These are phyloP conservation scores for Scaptomyza cyrtandrae DNA, from an alignment of 2,888 invertebrate genomes.

Conservation along the genomic window DNA sequence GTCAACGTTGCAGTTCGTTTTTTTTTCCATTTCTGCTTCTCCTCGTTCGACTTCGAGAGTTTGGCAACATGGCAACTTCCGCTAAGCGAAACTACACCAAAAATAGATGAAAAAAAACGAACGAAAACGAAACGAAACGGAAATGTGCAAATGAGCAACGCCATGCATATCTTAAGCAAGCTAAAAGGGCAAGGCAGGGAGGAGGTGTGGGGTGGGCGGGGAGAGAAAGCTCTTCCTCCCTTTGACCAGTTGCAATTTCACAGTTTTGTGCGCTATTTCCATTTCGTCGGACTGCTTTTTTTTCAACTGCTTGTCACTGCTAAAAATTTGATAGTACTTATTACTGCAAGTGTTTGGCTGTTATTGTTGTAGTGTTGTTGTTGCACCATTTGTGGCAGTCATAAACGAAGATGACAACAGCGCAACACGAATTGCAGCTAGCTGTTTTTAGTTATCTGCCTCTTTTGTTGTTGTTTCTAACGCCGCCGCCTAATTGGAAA, in stretches of 20 bases:
- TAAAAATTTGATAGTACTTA: slow-evolving; percentile 51
- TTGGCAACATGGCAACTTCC: slow-evolving; percentile 77
- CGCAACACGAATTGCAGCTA: slow-evolving; percentile 1
- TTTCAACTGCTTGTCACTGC: slow-evolving; percentile 56
- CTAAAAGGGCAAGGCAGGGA: slow-evolving; percentile 3
- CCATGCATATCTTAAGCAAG: slow-evolving; percentile 73
- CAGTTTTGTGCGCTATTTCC: background rate
- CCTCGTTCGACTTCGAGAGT: slow-evolving; percentile 44
- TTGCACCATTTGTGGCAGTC: slow-evolving; percentile 54
- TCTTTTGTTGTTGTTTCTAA: too few relatives aligned
- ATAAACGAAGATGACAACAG: slow-evolving; percentile 59
- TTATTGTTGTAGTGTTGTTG: slow-evolving; percentile 26
- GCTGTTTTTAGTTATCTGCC: background rate
- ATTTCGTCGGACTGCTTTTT: slow-evolving; percentile 8
- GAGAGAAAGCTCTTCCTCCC: too few relatives aligned
- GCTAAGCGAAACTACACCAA: slow-evolving; percentile 56
- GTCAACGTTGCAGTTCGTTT: slow-evolving; percentile 65
- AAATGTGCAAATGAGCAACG: slow-evolving; percentile 78
- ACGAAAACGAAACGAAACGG: slow-evolving; percentile 58
- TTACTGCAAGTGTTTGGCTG: slow-evolving; percentile 18
- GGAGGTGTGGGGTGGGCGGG: too few relatives aligned
- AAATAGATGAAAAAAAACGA: slow-evolving; percentile 39
- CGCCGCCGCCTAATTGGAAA: slow-evolving; percentile 68
- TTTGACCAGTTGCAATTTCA: slow-evolving; percentile 13
- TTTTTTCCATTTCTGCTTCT: too few relatives aligned